Evolutionary conservation across 2,797 vertebrate species (phyloP).

Genomic region (Betta splendens): DNA sequence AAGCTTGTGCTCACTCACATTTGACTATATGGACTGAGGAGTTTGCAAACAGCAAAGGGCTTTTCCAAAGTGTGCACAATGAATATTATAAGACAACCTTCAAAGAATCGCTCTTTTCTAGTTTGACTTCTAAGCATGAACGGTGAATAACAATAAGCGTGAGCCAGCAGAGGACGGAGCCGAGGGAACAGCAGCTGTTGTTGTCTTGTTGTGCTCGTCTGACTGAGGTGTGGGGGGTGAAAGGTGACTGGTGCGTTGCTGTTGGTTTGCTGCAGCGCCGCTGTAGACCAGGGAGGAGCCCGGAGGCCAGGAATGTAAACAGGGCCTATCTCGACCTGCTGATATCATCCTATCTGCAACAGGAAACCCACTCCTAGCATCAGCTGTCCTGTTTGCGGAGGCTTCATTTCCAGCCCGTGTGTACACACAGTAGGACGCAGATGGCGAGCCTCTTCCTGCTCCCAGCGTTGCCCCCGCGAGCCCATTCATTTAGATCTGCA

Average conservation of each 20-base stretch:
- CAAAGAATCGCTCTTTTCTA: too few species aligned
- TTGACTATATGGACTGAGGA: too few species aligned
- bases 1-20: too few species aligned
- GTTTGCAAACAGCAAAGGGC: too few species aligned
- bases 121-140: background rate
- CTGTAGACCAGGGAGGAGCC: constrained; percentile 66
- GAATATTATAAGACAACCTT: too few species aligned
- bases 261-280: constrained; percentile 51
- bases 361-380: constrained; percentile 28
- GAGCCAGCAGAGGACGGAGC: constrained; percentile 22
- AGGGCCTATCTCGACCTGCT: constrained; percentile 55
- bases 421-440: constrained; percentile 14
- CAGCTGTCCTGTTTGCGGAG: constrained; percentile 26
- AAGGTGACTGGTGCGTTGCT: constrained; percentile 54
- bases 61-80: too few species aligned
- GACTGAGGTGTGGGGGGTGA: constrained; percentile 54
- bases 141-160: background rate
- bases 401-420: constrained; percentile 8
- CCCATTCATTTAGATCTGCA: constrained; percentile 23
- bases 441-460: constrained; percentile 8
- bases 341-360: constrained; percentile 37
- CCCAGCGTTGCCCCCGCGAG: constrained; percentile 11
- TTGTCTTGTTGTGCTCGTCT: constrained; percentile 43
- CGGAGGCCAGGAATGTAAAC: constrained; percentile 70
- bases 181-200: constrained; percentile 1